Evolutionary conservation across 2,888 invertebrate genomes (phyloP).

Genomic region (Acanthosepion esculentum): DNA sequence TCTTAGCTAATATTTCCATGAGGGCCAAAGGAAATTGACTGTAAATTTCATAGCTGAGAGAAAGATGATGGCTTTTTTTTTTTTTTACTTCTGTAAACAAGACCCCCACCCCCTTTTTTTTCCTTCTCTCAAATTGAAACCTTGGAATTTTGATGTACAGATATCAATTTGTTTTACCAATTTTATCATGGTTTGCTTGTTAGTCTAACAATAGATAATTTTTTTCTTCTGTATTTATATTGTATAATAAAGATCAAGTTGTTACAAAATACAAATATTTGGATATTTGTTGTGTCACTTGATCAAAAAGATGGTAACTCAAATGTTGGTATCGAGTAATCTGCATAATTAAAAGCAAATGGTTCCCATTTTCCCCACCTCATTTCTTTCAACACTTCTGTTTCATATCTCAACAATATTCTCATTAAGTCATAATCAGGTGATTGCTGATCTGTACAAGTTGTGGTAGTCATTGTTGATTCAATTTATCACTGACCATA

Average conservation of each 20-base stretch:
- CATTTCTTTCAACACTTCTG: too few species aligned
- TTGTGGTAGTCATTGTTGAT: too few species aligned
- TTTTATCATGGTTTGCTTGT: constrained; percentile 18
- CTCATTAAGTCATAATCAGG: too few species aligned
- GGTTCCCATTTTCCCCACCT: too few species aligned
- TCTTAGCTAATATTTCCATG: neutral
- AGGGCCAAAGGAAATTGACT: neutral
- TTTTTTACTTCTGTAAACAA: neutral
- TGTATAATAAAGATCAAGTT: constrained; percentile 33
- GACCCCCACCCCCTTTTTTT: neutral
- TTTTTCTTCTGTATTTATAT: constrained; percentile 6
- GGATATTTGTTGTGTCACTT: neutral
- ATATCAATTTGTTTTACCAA: neutral
- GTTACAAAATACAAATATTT: neutral
- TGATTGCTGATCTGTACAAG: too few species aligned
- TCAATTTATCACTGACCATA: too few species aligned
- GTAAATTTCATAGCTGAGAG: neutral
- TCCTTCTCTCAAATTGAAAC: too few species aligned
- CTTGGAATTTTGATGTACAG: neutral
- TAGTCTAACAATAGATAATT: neutral
- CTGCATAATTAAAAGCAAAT: too few species aligned
- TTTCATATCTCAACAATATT: too few species aligned
- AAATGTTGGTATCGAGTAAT: too few species aligned
- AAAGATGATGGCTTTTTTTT: neutral
- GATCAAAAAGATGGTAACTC: neutral